Evolutionary conservation across 1,140 invertebrate species (phyloP).

Genomic region (Limonius californicus): DNA sequence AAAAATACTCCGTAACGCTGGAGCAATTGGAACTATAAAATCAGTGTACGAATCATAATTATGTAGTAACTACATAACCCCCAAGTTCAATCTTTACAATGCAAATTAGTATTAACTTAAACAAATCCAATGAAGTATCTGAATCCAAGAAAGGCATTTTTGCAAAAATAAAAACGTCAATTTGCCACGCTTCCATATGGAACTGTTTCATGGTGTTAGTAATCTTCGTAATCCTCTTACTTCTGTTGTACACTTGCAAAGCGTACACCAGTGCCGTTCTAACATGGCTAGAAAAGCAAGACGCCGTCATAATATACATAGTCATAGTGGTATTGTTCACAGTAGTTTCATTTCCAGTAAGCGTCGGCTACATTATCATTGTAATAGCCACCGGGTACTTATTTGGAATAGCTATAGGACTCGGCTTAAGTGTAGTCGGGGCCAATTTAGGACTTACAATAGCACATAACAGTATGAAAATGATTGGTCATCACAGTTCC

Average conservation of each 20-base stretch:
- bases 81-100: too few relatives aligned
- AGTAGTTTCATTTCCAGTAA: constrained; percentile 81
- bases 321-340: constrained; percentile 76
- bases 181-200: neutral
- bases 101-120: constrained; percentile 5
- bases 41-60: too few relatives aligned
- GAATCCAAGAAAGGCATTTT: neutral
- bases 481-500: constrained; percentile 37
- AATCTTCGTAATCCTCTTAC: neutral
- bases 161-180: neutral
- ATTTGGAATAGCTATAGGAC: constrained; percentile 72
- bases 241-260: constrained; percentile 41
- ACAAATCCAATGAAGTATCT: neutral
- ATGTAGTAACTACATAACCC: too few relatives aligned
- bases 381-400: constrained; percentile 83
- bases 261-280: constrained; percentile 63
- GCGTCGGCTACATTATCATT: constrained; percentile 84
- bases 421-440: constrained; percentile 62
- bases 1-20: too few relatives aligned
- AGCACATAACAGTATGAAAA: constrained; percentile 67
- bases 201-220: neutral
- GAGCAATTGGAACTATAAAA: too few relatives aligned
- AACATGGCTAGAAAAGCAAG: constrained; percentile 75
- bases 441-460: constrained; percentile 77
- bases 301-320: constrained; percentile 66